These are phyloP conservation scores for Stegana nigrithorax DNA, from an alignment of 2,888 invertebrate species.

Conservation along the genomic window DNA sequence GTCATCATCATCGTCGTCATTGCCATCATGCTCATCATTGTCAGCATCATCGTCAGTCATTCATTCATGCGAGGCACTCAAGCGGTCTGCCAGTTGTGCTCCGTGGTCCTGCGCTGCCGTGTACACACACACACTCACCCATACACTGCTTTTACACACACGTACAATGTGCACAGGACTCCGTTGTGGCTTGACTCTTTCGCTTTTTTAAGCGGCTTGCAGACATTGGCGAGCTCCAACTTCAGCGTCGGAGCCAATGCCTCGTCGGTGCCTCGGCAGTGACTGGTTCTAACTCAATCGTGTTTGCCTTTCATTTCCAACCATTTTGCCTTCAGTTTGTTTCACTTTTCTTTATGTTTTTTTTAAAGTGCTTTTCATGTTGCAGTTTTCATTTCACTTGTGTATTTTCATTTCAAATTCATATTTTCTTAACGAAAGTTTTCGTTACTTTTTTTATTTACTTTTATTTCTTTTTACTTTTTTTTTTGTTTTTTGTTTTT, in stretches of 20 bases:
- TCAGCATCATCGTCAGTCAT: no score
- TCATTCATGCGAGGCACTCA: conserved; percentile 50
- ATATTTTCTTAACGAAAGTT: conserved; percentile 61
- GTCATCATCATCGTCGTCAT: no score
- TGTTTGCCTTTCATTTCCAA: conserved; percentile 61
- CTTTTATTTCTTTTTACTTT: conserved; percentile 23
- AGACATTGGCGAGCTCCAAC: conserved; percentile 4
- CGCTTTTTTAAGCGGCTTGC: no score
- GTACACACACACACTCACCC: conserved; percentile 52
- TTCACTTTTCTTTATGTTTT: conserved; percentile 23
- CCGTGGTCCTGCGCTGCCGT: no score
- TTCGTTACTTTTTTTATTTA: conserved; percentile 45
- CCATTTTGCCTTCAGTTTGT: conserved; percentile 25
- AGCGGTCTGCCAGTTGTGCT: conserved; percentile 26
- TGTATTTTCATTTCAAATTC: conserved; percentile 60
- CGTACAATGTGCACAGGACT: conserved; percentile 26
- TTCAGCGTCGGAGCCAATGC: background rate
- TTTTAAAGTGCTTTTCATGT: conserved; percentile 38
- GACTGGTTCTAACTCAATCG: conserved; percentile 59
- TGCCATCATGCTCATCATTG: no score
- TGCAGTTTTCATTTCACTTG: conserved; percentile 57
- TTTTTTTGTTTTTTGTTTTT: conserved; percentile 2
- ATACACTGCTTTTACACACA: conserved; percentile 25
- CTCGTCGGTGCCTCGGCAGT: conserved; percentile 36
- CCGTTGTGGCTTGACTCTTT: no score